phyloP scores from a whole-genome alignment of 2,797 vertebrate genomes.

The Ctenopoma multispine region DNA sequence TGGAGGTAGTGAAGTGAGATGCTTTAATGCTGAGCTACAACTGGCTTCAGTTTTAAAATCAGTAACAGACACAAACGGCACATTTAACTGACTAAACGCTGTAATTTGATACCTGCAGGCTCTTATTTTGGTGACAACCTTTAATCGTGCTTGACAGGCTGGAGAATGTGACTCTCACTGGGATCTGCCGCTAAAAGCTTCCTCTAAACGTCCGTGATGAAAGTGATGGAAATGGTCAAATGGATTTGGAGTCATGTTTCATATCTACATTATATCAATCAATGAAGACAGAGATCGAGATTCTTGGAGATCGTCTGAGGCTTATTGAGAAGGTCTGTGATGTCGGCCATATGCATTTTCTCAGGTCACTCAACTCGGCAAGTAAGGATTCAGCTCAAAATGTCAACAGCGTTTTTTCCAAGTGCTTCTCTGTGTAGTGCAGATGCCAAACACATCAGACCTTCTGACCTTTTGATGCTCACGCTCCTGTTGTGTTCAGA shows the following conservation, averaged over 20 bases:
- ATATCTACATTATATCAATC: no score
- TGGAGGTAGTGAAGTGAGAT: no score
- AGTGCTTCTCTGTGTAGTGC: conserved; percentile 33
- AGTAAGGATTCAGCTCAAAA: conserved; percentile 3
- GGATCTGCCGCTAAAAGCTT: conserved; percentile 16
- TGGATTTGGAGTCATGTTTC: no score
- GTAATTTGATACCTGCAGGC: no score
- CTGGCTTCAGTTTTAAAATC: no score
- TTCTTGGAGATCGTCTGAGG: neutral
- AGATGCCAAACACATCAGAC: neutral
- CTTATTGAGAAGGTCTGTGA: conserved; percentile 23
- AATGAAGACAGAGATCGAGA: no score
- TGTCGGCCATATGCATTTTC: neutral
- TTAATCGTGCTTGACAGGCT: no score
- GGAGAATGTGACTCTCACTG: neutral
- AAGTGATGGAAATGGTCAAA: neutral
- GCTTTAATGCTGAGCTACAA: no score
- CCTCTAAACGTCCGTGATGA: neutral
- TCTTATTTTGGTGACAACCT: no score
- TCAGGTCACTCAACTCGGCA: no score
- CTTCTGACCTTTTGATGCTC: neutral
- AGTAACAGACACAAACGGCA: no score
- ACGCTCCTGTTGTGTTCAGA: no score
- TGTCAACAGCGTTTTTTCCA: conserved; percentile 12
- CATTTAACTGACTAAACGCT: neutral